phyloP scores from a whole-genome alignment of 2,113 vertebrate genomes.

The Mormyrus iriodes region DNA sequence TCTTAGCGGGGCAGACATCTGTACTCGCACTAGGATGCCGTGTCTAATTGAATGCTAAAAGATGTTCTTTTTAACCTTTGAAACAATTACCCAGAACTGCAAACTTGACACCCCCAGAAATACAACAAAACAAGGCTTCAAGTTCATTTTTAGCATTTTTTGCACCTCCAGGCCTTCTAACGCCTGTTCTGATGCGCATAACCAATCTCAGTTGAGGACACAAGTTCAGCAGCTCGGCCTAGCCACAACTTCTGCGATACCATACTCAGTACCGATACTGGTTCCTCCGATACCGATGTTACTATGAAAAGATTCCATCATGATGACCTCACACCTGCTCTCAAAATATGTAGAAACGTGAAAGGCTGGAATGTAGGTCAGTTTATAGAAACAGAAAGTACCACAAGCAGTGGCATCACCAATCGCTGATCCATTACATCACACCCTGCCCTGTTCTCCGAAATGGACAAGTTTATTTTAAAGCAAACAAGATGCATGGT shows the following conservation, averaged over 20 bases:
- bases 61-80: background rate
- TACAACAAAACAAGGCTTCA: background rate
- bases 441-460: background rate
- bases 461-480: background rate
- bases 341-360: background rate
- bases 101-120: background rate
- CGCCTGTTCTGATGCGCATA: background rate
- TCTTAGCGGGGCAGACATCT: background rate
- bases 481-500: background rate
- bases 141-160: background rate
- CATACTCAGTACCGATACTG: background rate
- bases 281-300: background rate
- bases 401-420: background rate
- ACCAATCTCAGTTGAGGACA: background rate
- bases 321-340: background rate
- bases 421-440: background rate
- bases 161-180: background rate
- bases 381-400: background rate
- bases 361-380: background rate
- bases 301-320: background rate
- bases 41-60: background rate
- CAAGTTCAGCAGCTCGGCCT: background rate
- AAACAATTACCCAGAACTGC: background rate
- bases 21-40: background rate
- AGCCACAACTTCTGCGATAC: background rate